phyloP scores from a whole-genome alignment of 2,888 invertebrate species.

The Trichacis sp. region DNA sequence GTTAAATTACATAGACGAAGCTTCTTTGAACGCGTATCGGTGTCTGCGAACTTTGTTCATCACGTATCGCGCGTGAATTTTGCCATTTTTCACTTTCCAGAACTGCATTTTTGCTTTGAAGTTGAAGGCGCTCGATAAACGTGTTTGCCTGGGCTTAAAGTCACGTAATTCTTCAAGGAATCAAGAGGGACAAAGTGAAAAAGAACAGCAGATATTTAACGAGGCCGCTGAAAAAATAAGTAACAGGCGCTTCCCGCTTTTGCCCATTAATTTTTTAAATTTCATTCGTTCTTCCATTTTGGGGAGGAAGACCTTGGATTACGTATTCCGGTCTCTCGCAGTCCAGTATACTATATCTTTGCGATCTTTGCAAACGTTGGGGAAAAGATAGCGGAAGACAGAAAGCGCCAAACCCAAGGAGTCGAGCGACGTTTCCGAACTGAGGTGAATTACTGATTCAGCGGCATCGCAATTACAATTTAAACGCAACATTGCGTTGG shows the following conservation, averaged over 20 bases:
- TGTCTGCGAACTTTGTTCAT: slow-evolving; percentile 34
- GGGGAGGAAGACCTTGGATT: slow-evolving; percentile 36
- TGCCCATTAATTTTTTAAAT: slow-evolving; percentile 36
- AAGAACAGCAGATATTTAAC: slow-evolving; percentile 32
- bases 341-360: slow-evolving; percentile 36
- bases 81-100: background rate
- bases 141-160: background rate
- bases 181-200: slow-evolving; percentile 33
- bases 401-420: slow-evolving; percentile 13
- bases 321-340: slow-evolving; percentile 39
- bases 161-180: slow-evolving; percentile 25
- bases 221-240: slow-evolving; percentile 39
- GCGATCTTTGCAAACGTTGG: slow-evolving; percentile 25
- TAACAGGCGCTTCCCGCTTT: slow-evolving; percentile 34
- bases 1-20: slow-evolving; percentile 40
- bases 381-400: slow-evolving; percentile 5
- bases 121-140: background rate
- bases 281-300: slow-evolving; percentile 33
- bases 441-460: slow-evolving; percentile 46
- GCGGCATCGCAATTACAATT: slow-evolving; percentile 38
- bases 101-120: slow-evolving; percentile 1
- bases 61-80: background rate
- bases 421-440: slow-evolving; percentile 23
- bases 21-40: slow-evolving; percentile 28
- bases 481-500: slow-evolving; percentile 36